These are phyloP conservation scores for Chloroclystis v-ata DNA, from an alignment of 2,888 invertebrate genomes.

Conservation along the genomic window DNA sequence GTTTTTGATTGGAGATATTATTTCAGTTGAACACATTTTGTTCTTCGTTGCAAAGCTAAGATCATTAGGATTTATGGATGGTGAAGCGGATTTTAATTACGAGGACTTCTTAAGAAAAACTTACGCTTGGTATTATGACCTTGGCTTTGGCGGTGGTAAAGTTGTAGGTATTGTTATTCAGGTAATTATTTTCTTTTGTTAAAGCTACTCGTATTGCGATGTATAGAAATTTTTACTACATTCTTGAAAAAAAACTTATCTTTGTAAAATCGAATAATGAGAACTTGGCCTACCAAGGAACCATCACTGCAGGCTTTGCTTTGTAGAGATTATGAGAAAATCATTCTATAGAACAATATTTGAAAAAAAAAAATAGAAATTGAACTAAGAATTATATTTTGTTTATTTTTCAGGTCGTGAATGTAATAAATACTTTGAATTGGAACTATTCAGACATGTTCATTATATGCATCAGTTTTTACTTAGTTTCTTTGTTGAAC, in stretches of 20 bases:
- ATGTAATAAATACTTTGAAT: conserved; percentile 77
- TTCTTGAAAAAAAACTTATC: too few relatives aligned
- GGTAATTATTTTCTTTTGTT: too few relatives aligned
- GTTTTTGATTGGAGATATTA: too few relatives aligned
- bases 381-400: too few relatives aligned
- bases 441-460: conserved; percentile 85
- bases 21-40: conserved; percentile 49
- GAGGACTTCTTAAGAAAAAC: conserved; percentile 23
- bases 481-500: conserved; percentile 79
- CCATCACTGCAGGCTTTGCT: too few relatives aligned
- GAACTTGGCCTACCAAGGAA: too few relatives aligned
- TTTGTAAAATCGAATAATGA: too few relatives aligned
- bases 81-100: conserved; percentile 24
- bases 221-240: too few relatives aligned
- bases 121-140: conserved; percentile 38
- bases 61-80: conserved; percentile 22
- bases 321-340: too few relatives aligned
- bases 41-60: conserved; percentile 24
- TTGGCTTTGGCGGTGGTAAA: conserved; percentile 29
- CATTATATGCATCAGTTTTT: conserved; percentile 81
- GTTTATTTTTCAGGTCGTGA: conserved; percentile 68
- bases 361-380: too few relatives aligned
- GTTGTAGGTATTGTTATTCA: conserved; percentile 34
- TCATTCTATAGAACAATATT: background rate
- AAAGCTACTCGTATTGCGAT: too few relatives aligned